Evolutionary conservation across 92 coral and sea anemone genomes (phyloP).

Genomic region (Chrysogorgia sp.): DNA sequence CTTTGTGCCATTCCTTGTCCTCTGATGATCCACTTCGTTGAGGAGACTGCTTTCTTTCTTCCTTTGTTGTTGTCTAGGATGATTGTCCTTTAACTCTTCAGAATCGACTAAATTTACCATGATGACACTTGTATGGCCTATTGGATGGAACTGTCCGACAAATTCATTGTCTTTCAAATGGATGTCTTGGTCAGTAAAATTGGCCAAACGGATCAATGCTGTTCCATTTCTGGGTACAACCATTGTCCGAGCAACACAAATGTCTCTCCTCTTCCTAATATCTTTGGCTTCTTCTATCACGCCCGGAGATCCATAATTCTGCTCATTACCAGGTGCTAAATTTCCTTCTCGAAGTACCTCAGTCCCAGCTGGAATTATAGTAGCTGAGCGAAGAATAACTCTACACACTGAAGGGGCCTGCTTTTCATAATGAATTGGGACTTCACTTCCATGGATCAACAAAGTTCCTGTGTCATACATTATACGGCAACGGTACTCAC

Average conservation of each 20-base stretch:
- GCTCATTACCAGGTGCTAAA: conserved; percentile 7
- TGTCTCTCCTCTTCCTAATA: neutral
- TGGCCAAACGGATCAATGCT: conserved; percentile 48
- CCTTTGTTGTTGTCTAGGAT: conserved; percentile 5
- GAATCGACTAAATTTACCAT: conserved; percentile 40
- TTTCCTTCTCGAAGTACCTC: neutral
- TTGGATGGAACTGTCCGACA: conserved; percentile 57
- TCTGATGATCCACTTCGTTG: neutral
- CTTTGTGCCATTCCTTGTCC: conserved; percentile 8
- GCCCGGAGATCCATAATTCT: conserved; percentile 52
- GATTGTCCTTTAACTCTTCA: neutral
- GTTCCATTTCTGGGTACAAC: conserved; percentile 38
- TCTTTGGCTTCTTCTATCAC: conserved; percentile 40
- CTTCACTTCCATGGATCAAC: conserved; percentile 40
- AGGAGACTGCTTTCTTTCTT: neutral
- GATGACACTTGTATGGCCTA: conserved; percentile 46
- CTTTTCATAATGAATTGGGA: conserved; percentile 42
- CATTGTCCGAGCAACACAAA: conserved; percentile 39
- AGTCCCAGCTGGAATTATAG: neutral
- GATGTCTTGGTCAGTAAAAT: conserved; percentile 52
- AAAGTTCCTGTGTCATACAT: conserved; percentile 49
- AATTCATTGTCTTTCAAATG: conserved; percentile 31
- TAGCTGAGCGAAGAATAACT: conserved; percentile 25
- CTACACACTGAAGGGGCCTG: conserved; percentile 48
- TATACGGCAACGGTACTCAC: conserved; percentile 41